phyloP scores from a whole-genome alignment of 1,140 invertebrate genomes.

The Trichonephila clavipes region DNA sequence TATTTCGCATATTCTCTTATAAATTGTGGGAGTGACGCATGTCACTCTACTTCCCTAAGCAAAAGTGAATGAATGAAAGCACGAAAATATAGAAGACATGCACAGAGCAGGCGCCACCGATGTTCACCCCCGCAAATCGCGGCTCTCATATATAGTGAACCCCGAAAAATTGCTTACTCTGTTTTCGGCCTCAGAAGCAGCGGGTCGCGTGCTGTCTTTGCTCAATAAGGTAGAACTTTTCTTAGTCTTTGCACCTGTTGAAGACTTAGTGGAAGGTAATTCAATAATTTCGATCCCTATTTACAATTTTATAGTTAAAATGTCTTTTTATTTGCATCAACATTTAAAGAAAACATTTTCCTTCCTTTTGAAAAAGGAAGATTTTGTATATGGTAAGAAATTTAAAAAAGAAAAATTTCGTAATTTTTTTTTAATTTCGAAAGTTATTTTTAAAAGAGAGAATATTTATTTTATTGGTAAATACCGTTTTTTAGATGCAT shows the following conservation, averaged over 20 bases:
- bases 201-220: background rate
- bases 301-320: too few species aligned
- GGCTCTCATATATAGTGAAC: slow-evolving; percentile 4
- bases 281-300: too few species aligned
- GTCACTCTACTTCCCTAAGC: background rate
- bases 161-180: slow-evolving; percentile 33
- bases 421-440: too few species aligned
- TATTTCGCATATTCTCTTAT: background rate
- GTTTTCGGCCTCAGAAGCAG: background rate
- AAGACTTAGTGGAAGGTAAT: background rate
- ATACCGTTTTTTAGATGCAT: too few species aligned
- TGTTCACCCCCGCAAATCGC: background rate
- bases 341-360: too few species aligned
- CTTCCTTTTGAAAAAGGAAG: too few species aligned
- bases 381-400: too few species aligned
- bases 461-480: too few species aligned
- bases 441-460: too few species aligned
- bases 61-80: background rate
- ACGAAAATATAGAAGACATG: background rate
- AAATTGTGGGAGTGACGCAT: slow-evolving; percentile 27
- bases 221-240: background rate
- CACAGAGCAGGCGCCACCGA: slow-evolving; percentile 15
- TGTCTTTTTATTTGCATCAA: too few species aligned
- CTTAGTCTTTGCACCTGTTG: background rate
- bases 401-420: too few species aligned